Evolutionary conservation across 2,888 invertebrate species (phyloP).

Genomic region (Cephus spinipes): DNA sequence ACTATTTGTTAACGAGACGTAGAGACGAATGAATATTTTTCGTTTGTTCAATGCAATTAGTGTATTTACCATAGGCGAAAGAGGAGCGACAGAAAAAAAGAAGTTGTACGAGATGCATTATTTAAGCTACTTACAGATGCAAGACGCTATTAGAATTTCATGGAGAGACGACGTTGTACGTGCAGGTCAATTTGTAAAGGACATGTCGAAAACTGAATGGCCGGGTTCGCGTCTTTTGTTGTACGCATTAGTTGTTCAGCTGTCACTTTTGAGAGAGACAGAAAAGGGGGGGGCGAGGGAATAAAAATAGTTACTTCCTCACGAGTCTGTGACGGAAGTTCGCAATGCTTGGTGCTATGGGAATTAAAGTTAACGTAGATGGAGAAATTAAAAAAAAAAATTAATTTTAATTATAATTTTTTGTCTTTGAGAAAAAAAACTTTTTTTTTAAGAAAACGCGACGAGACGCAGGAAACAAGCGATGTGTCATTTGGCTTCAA

Average conservation of each 20-base stretch:
- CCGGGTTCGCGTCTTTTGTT: not conserved
- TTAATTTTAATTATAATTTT: not conserved
- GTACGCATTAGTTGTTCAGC: not conserved
- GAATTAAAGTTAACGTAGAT: not conserved
- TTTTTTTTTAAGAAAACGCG: not conserved
- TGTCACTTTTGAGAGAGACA: not conserved
- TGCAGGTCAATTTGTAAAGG: not conserved
- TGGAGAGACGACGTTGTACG: not conserved
- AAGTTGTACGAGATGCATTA: not conserved
- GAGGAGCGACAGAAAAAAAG: not conserved
- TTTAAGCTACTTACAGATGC: not conserved
- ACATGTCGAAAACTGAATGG: not conserved
- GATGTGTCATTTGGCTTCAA: not conserved
- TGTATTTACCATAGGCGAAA: not conserved
- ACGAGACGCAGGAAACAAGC: not conserved
- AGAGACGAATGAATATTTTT: not conserved
- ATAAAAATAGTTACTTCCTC: not conserved
- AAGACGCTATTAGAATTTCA: slow-evolving; percentile 1
- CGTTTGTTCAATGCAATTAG: not conserved
- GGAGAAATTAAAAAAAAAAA: not conserved
- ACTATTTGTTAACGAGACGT: not conserved
- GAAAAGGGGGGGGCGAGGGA: not conserved
- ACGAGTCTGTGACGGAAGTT: not conserved
- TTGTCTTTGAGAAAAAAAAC: too few species aligned
- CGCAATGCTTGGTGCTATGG: too few species aligned